Conservation (phyloP, 2,113 vertebrate genomes). For the Laticauda laticaudata region DNA sequence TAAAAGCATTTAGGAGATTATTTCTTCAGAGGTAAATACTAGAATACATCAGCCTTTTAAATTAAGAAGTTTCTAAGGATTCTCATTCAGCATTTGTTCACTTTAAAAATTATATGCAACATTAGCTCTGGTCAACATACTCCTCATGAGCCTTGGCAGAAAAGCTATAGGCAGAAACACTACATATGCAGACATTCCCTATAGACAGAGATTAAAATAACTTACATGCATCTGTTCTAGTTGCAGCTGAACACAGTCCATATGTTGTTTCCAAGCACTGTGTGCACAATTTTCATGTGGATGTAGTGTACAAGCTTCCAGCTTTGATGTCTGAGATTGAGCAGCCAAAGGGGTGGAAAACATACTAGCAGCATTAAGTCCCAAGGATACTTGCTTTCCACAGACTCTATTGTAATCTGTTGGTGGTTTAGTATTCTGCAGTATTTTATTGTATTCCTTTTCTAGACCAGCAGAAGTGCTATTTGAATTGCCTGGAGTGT, state of each 20-base stretch:
- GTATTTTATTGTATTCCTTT: constrained; percentile 78
- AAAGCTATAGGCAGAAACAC: background rate
- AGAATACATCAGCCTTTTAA: background rate
- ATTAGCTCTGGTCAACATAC: background rate
- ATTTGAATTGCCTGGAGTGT: constrained; percentile 59
- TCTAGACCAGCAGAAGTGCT: constrained; percentile 59
- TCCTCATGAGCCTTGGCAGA: background rate
- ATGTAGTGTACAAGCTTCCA: constrained; percentile 69
- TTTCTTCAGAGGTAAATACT: background rate
- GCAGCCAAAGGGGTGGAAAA: constrained; percentile 70
- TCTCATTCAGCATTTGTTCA: background rate
- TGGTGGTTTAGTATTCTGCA: constrained; percentile 77
- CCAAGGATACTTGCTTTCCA: constrained; percentile 64
- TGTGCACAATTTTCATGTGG: constrained; percentile 80
- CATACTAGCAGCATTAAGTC: constrained; percentile 65
- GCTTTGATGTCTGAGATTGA: constrained; percentile 73
- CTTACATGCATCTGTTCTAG: constrained; percentile 94
- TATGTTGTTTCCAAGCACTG: constrained; percentile 84
- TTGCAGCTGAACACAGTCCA: constrained; percentile 84
- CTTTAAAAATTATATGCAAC: background rate
- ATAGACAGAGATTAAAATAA: fast-evolving
- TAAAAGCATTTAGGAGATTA: background rate
- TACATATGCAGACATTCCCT: background rate
- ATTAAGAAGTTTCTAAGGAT: background rate
- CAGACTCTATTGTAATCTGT: constrained; percentile 56